Percentiles rank a stretch among this genome's conserved stretches.
Evolutionary conservation across 2,888 invertebrate genomes (phyloP).

Genomic region (Amitus sp.): DNA sequence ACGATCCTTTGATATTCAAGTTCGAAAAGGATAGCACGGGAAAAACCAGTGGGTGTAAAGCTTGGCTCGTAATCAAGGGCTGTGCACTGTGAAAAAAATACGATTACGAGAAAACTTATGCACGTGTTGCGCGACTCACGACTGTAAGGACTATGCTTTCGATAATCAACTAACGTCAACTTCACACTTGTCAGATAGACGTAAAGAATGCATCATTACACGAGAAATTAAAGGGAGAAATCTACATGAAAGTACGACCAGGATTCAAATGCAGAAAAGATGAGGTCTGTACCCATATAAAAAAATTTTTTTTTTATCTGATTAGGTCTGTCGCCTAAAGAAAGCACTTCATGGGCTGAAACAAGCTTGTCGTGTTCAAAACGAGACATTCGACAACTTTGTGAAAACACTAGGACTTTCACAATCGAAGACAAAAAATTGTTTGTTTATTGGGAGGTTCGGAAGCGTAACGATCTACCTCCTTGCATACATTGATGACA

Average conservation of each 20-base stretch:
- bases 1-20: slow-evolving; percentile 32
- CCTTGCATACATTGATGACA: slow-evolving; percentile 47
- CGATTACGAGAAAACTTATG: slow-evolving; percentile 49
- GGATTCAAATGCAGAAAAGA: slow-evolving; percentile 15
- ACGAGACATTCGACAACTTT: slow-evolving; percentile 42
- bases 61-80: slow-evolving; percentile 46
- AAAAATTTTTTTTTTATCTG: too few relatives aligned
- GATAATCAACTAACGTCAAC: slow-evolving; percentile 9
- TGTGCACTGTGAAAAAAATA: slow-evolving; percentile 42
- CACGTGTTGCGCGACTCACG: slow-evolving; percentile 44
- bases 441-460: slow-evolving; percentile 39
- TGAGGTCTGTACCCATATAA: slow-evolving; percentile 42
- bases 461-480: slow-evolving; percentile 31
- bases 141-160: slow-evolving; percentile 24
- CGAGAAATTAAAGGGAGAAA: slow-evolving; percentile 43
- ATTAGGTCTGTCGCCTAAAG: slow-evolving; percentile 42
- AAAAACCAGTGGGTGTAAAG: slow-evolving; percentile 41
- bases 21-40: slow-evolving; percentile 25
- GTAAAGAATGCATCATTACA: slow-evolving; percentile 51
- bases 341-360: slow-evolving; percentile 50
- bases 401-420: slow-evolving; percentile 36
- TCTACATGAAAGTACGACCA: slow-evolving; percentile 43
- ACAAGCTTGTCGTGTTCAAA: slow-evolving; percentile 49
- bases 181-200: slow-evolving; percentile 43
- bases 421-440: slow-evolving; percentile 41